Base-by-base conservation (phyloP, 2,797 vertebrate genomes). In the Labroides dimidiatus region DNA sequence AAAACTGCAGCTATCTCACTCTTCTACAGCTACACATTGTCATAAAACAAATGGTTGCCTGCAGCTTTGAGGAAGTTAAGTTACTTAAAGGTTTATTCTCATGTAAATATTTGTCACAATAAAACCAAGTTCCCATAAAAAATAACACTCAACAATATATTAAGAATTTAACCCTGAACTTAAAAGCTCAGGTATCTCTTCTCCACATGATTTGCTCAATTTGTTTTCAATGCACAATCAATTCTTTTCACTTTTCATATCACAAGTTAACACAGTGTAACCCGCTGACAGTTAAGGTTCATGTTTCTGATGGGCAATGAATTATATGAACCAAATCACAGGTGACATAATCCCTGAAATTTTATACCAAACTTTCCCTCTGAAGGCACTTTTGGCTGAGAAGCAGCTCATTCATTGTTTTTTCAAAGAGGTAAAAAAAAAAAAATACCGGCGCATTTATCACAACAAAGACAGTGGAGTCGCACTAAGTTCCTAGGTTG, bases 131-230 rank as follows among this genome's bases (percentile, higher is more conserved):
- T 58, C 3, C 55, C 23, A 50, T 4, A 62, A 39, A 37, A 7
- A 12, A 57, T 9, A 42, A 10, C 17, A 44, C 43, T 10, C 9
- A 30, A 43, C 16, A 62, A 68, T 64, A 67, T 70, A 72, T 72
- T 72, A 73, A 78, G 19, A 39, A 67, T 64, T n/a, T 50, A 45
- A 23, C 30, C 66, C 3, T 69, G 62, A 56, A 68, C 56, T 47
- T 44, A 56, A 45, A 24, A 58, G 70, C 0, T 2, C 49, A 4
- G 4, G 33, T 44, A 4, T 30, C 19, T 49, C 24, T 16, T 15
- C 39, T 56, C 30, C 44, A 41, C 10, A 59, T 0, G 16, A 66
- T 48, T 66, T 55, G 53, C 49, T 69, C 50, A 4, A 1, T 47
- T 52, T 45, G 9, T 33, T 3, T 19, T 41, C 20, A 14, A 7